phyloP scores from a whole-genome alignment of 1,140 invertebrate species.

The Piezodorus guildinii region DNA sequence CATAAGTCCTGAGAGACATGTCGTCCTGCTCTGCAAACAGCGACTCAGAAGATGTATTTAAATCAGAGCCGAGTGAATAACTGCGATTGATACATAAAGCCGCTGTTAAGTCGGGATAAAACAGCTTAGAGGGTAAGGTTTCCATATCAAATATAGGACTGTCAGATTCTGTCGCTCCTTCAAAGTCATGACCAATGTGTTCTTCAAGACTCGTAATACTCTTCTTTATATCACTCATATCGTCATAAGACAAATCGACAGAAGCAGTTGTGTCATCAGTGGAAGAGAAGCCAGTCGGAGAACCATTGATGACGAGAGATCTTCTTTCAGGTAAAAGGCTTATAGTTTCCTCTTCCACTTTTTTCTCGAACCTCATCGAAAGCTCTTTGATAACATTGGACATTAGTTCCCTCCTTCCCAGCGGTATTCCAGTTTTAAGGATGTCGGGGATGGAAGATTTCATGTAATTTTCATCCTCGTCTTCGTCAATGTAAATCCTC shows the following conservation, averaged over 20 bases:
- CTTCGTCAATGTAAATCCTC: slow-evolving; percentile 6
- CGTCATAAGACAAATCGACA: not conserved
- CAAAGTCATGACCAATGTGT: slow-evolving; percentile 5
- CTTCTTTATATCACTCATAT: not conserved
- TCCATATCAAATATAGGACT: not conserved
- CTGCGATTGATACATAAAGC: not conserved
- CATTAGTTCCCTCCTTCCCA: not conserved
- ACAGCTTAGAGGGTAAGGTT: not conserved
- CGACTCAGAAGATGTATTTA: not conserved
- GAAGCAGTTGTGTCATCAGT: not conserved
- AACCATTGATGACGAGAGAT: not conserved
- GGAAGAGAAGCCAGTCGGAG: not conserved
- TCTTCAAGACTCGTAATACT: slow-evolving; percentile 1
- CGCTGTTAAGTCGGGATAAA: not conserved
- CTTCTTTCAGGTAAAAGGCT: not conserved
- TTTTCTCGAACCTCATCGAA: not conserved
- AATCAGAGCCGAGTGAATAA: not conserved
- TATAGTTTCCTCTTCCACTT: not conserved
- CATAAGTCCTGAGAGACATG: not conserved
- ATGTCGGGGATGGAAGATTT: slow-evolving; percentile 2
- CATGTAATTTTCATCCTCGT: not conserved
- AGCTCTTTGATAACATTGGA: not conserved
- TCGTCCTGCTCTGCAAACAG: not conserved
- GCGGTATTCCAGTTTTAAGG: not conserved
- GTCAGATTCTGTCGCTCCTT: not conserved